Conservation (phyloP, 2,888 invertebrate species). For the Athalia circularis region DNA sequence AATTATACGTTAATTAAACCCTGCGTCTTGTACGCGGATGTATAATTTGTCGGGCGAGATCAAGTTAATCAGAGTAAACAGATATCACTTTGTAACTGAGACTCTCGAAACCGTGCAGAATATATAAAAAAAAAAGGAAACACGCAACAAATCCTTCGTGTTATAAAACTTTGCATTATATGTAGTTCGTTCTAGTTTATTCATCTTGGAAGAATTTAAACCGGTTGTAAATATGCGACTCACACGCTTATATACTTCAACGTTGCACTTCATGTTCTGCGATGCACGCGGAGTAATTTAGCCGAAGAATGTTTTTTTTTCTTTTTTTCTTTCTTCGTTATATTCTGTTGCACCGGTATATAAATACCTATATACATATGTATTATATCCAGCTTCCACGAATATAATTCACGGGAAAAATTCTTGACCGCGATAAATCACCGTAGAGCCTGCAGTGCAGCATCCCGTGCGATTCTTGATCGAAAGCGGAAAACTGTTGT, state of each 20-base stretch:
- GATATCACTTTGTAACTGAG: too few species aligned
- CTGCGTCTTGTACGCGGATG: too few species aligned
- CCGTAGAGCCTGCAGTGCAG: neutral
- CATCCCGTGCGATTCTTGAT: neutral
- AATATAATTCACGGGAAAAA: neutral
- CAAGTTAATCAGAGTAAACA: too few species aligned
- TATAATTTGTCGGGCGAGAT: too few species aligned
- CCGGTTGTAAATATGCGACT: neutral
- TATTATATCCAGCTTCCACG: neutral
- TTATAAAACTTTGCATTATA: neutral
- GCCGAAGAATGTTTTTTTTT: conserved; percentile 9
- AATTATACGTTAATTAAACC: too few species aligned
- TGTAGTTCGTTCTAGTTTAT: conserved; percentile 4
- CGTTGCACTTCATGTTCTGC: neutral
- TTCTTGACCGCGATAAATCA: conserved; percentile 3
- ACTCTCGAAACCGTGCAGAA: too few species aligned
- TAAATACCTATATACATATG: too few species aligned
- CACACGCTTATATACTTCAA: neutral
- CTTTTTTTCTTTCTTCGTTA: neutral
- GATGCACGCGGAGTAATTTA: conserved; percentile 5
- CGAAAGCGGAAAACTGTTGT: neutral
- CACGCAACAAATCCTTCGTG: neutral
- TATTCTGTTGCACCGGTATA: too few species aligned
- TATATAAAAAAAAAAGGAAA: neutral
- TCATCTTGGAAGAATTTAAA: neutral